phyloP scores from a whole-genome alignment of 1,140 invertebrate species.

The Argopecten irradians region DNA sequence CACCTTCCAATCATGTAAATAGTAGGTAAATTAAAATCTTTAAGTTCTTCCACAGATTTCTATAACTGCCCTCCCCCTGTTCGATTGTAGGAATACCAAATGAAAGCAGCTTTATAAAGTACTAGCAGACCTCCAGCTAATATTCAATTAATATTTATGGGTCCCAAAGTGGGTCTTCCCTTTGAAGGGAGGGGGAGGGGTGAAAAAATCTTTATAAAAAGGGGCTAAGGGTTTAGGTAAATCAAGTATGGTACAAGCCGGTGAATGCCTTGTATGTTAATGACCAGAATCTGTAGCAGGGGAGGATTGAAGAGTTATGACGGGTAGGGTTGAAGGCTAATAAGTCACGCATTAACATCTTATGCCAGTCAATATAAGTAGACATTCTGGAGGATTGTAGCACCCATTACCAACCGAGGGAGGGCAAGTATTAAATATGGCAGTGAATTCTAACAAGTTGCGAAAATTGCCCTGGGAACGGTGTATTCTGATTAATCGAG shows the following conservation, averaged over 20 bases:
- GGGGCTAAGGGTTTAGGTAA: neutral
- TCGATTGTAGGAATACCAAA: neutral
- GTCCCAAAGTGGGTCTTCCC: neutral
- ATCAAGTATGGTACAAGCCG: neutral
- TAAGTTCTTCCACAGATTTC: neutral
- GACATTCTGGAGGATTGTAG: neutral
- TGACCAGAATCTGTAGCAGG: neutral
- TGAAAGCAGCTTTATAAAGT: neutral
- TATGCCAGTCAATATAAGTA: neutral
- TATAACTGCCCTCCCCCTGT: neutral
- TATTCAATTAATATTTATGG: slow-evolving; percentile 19
- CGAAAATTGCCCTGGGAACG: too few species aligned
- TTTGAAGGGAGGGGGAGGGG: neutral
- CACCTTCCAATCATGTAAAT: neutral
- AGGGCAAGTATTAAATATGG: neutral
- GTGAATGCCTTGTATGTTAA: neutral
- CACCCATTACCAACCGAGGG: neutral
- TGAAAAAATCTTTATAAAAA: neutral
- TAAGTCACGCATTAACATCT: slow-evolving; percentile 4
- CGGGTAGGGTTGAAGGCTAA: neutral
- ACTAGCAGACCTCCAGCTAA: slow-evolving; percentile 5
- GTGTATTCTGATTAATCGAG: too few species aligned
- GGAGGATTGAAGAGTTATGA: neutral
- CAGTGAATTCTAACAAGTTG: neutral
- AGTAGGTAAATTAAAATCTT: neutral